phyloP scores from a whole-genome alignment of 2,113 vertebrate genomes.

The Rhynchomys soricoides region DNA sequence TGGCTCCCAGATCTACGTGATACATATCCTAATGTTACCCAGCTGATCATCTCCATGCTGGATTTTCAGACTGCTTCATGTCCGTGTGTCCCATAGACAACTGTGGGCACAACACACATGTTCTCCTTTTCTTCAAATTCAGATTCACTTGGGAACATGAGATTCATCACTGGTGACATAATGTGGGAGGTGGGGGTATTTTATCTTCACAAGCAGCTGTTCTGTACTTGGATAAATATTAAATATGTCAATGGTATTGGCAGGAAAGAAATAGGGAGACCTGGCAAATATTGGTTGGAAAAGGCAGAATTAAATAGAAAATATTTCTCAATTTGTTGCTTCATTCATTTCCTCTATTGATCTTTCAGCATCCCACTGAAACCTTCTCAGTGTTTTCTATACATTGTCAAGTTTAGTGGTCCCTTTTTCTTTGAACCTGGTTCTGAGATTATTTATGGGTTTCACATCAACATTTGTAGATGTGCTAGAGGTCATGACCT shows the following conservation, averaged over 20 bases:
- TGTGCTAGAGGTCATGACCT: background rate
- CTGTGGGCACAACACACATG: background rate
- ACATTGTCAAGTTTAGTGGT: background rate
- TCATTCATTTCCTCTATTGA: background rate
- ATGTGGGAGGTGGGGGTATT: slow-evolving; percentile 66
- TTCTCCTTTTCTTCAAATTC: slow-evolving; percentile 51
- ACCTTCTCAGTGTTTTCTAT: background rate
- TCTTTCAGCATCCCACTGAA: background rate
- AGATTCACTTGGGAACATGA: slow-evolving; percentile 55
- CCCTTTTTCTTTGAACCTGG: background rate
- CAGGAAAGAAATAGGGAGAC: slow-evolving; percentile 27
- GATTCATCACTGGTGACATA: slow-evolving; percentile 17
- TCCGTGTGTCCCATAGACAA: slow-evolving; percentile 18
- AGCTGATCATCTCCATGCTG: background rate
- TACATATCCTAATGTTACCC: slow-evolving; percentile 51
- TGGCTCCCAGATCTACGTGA: slow-evolving; percentile 7
- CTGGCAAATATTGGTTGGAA: slow-evolving; percentile 38
- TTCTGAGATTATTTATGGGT: background rate
- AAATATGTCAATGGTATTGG: slow-evolving; percentile 60
- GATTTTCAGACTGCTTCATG: slow-evolving; percentile 63
- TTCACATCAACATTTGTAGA: background rate
- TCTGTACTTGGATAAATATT: slow-evolving; percentile 51
- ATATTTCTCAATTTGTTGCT: background rate
- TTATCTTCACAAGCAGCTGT: slow-evolving; percentile 65
- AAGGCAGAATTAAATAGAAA: background rate